Evolutionary conservation across 2,888 invertebrate genomes (phyloP).

Genomic region (Eristalis pertinax): DNA sequence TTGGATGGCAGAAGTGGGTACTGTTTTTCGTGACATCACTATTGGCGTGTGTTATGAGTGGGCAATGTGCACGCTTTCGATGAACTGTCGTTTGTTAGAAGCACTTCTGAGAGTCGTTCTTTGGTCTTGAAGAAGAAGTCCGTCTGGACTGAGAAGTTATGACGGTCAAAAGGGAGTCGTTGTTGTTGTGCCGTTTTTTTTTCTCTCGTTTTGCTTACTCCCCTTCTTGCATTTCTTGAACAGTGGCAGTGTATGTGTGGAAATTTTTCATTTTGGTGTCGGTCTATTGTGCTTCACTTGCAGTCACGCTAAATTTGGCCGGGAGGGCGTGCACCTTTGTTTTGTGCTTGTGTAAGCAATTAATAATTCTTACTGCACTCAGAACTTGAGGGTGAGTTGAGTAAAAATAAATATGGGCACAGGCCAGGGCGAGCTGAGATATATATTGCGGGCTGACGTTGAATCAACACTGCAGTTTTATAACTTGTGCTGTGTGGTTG

Average conservation of each 20-base stretch:
- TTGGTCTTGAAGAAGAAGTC: slow-evolving; percentile 13
- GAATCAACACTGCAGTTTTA: slow-evolving; percentile 8
- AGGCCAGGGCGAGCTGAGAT: neutral
- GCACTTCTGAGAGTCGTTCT: slow-evolving; percentile 17
- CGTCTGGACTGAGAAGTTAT: slow-evolving; percentile 48
- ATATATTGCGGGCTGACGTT: neutral
- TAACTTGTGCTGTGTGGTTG: neutral
- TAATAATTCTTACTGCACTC: slow-evolving; percentile 41
- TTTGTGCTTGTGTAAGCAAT: slow-evolving; percentile 39
- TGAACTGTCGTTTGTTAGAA: slow-evolving; percentile 63
- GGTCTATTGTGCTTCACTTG: slow-evolving; percentile 38
- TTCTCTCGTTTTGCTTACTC: neutral
- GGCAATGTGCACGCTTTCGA: slow-evolving; percentile 70
- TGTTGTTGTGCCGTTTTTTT: neutral
- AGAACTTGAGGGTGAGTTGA: neutral
- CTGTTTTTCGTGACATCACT: slow-evolving; percentile 22
- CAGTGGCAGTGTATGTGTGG: neutral
- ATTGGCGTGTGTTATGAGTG: slow-evolving; percentile 66
- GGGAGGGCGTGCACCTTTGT: slow-evolving; percentile 36
- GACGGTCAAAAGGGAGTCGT: slow-evolving; percentile 34
- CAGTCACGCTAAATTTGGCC: slow-evolving; percentile 51
- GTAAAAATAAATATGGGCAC: slow-evolving; percentile 17
- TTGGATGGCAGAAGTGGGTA: slow-evolving; percentile 5
- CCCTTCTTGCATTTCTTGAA: neutral
- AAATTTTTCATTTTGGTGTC: slow-evolving; percentile 40